A percentile compares a stretch with the other conserved stretches of the same genome.
Conservation (phyloP, 1,140 invertebrate species). For the Latrodectus geometricus region DNA sequence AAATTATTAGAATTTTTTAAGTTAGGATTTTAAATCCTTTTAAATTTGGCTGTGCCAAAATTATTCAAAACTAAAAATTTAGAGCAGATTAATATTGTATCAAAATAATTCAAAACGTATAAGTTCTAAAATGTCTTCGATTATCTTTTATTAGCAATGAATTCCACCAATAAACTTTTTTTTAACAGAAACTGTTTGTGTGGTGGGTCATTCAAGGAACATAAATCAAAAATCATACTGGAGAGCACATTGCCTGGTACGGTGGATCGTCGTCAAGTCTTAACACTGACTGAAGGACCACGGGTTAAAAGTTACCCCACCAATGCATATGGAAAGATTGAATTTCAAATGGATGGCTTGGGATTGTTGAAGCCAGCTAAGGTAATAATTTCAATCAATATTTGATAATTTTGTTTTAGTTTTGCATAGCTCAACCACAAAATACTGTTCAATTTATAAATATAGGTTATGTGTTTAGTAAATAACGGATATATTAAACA, state of each 20-base stretch:
- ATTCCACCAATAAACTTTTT: background rate
- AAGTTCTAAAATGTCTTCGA: no score
- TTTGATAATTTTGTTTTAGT: no score
- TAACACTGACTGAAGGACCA: constrained; percentile 42
- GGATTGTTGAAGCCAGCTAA: constrained; percentile 56
- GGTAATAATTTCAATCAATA: background rate
- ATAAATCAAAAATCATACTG: constrained; percentile 24
- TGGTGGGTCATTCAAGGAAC: constrained; percentile 47
- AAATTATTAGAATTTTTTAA: no score
- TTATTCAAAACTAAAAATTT: no score
- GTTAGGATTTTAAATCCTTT: no score
- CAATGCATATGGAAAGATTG: constrained; percentile 56
- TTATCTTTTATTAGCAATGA: background rate
- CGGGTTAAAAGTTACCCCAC: constrained; percentile 50
- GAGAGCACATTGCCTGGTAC: constrained; percentile 39
- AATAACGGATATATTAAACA: no score
- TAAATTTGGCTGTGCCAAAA: no score
- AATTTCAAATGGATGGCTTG: constrained; percentile 59
- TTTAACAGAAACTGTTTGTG: constrained; percentile 44
- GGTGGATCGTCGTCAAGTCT: constrained; percentile 33
- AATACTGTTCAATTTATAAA: no score
- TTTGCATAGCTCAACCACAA: no score
- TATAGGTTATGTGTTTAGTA: no score
- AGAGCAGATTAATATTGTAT: no score
- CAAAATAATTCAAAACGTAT: no score